These are phyloP conservation scores for Amphibalanus amphitrite DNA, from an alignment of 1,140 invertebrate genomes.

Conservation along the genomic window DNA sequence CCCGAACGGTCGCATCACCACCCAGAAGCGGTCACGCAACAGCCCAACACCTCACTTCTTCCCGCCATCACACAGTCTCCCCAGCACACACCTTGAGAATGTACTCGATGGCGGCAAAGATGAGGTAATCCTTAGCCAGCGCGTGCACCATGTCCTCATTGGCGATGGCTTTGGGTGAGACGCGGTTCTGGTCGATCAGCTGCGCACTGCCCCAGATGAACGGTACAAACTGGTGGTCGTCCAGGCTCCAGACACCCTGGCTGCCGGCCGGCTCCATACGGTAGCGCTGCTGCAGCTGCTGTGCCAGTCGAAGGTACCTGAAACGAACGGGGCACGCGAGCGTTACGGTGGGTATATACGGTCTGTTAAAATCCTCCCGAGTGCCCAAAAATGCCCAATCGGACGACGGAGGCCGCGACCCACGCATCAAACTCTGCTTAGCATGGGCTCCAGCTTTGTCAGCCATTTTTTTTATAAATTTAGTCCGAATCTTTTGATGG, in stretches of 20 bases:
- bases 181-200: constrained; percentile 70
- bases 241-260: constrained; percentile 87
- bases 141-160: constrained; percentile 56
- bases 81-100: constrained; percentile 16
- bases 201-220: constrained; percentile 93
- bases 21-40: too few relatives aligned
- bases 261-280: constrained; percentile 99
- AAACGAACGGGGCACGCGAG: neutral
- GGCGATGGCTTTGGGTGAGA: constrained; percentile 72
- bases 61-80: too few relatives aligned
- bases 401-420: too few relatives aligned
- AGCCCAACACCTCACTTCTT: too few relatives aligned
- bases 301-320: constrained; percentile 69
- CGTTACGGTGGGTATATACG: too few relatives aligned
- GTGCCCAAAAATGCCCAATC: too few relatives aligned
- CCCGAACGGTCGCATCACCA: too few relatives aligned
- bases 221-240: constrained; percentile 99
- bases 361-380: too few relatives aligned
- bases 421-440: too few relatives aligned
- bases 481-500: too few relatives aligned
- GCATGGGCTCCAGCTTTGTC: too few relatives aligned
- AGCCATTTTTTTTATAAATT: too few relatives aligned
- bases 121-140: constrained; percentile 73
- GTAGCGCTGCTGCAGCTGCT: constrained; percentile 76
- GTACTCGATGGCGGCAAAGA: constrained; percentile 48